Evolutionary conservation across 2,113 vertebrate genomes (phyloP), one percentile per base, ranked within the genome.

Genomic region (Mesoclemmys tuberculata): DNA sequence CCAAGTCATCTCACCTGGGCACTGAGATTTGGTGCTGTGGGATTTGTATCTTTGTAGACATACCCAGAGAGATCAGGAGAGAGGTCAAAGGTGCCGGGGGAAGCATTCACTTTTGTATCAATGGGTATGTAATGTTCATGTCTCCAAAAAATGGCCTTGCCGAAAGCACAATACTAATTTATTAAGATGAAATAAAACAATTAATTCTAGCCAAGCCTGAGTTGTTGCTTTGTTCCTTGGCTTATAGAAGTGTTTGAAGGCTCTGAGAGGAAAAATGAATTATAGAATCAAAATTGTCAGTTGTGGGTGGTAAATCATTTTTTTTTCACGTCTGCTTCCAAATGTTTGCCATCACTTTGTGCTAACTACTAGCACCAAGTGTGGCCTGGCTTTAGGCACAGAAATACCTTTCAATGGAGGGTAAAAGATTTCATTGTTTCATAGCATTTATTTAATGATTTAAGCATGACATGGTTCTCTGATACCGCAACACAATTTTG

Each of bases 261-360:
- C 74, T 58, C 9, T 35, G 7, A 89, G 90, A 89, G n/a, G 41
- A 29, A 85, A 94, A 81, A 48, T 68, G 21, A 87, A 75, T 80
- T 93, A 27, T 74, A n/a, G 84, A 92, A 96, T 58, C 10, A 82
- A 46, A 71, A 86, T 92, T 61, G 48, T 55, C 90, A 88, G 38
- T 64, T 87, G 35, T 68, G 52, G 26, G 4, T 13, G 82, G 38
- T 49, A 91, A 92, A 82, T 41, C 41, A 46, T 91, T 82, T 83
- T 80, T 83, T 83, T 31, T 87, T 92, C 90, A 80, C 84, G 86
- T 51, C 29, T 78, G 44, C 8, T 84, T 95, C 64, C 10, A 52
- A 10, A 8, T 35, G 31, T 49, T 89, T 89, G 64, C 49, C 24
- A 49, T 31, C 90, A 84, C 14, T 80, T 90, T 79, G 61, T 48